Base-by-base conservation (phyloP, 2,888 invertebrate species). In the Tinea trinotella region DNA sequence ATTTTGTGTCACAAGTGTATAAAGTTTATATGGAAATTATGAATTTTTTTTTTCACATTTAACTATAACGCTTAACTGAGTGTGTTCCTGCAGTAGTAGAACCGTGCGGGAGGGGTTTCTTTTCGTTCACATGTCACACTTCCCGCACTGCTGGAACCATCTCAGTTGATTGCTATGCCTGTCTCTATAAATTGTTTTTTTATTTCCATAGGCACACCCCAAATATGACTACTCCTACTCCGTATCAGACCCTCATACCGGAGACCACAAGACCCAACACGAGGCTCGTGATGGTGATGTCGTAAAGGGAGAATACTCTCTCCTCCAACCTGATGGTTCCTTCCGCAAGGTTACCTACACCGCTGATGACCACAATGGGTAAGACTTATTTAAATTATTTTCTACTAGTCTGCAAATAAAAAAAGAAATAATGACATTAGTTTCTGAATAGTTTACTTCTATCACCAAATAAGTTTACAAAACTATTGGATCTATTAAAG, bases 301-400 rank as follows among this genome's bases (percentile, higher is more conserved):
- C 55, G 84, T 85, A 56, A 84, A 80, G 69, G 84, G 84, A 62
- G 84, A 84, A 56, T 85, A 85, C 74, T 85, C 84, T 15, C 71
- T 85, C 57, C 74, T 84, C 57, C 84, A 85, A 62, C 84, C 84
- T 6, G 84, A 85, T 58, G 84, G 84, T 59, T 84, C 84, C 59
- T 84, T 85, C 81, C 76, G 84, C 64, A 85, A 84, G 68, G 84
- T 85, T 67, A 83, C 84, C 57, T 85, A 85, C 71, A 85, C 84
- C 63, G 84, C 84, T 64, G 84, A 85, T 60, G 84, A 85, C 61
- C 84, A 85, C 63, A 82, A 84, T 58, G 84, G 84, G 84, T 85
- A 75, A 71, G 36, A 36, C 4, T n/a, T 36, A n/a, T n/a, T n/a
- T n/a, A n/a, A n/a, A n/a, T n/a, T n/a, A n/a, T n/a, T n/a, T n/a